Evolutionary conservation across 2,113 vertebrate species (phyloP), one percentile per base, ranked within the genome.

Genomic region (Caretta caretta): DNA sequence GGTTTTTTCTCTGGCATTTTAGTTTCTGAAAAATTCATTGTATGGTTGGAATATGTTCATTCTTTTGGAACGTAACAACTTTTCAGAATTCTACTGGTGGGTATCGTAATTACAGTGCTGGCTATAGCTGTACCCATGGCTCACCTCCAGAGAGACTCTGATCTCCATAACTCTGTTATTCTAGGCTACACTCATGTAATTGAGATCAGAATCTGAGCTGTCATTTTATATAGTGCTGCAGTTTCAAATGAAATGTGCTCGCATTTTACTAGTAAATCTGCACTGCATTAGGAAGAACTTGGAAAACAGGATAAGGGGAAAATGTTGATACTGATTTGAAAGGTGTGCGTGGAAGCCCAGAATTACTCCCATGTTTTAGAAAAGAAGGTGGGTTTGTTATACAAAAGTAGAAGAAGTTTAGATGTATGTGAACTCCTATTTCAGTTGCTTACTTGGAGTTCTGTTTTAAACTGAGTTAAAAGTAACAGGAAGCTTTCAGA

Each of bases 41-140:
- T 49, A 79, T 80, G 90, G 75, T 50, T 81, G 86, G 31, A 90
- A 57, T 75, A 51, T 17, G 10, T 31, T 69, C 24, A 2, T 31
- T 88, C 25, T 48, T 62, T n/a, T n/a, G 11, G 57, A 92, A 80
- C 29, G n/a, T 17, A 69, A 69, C 17, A 59, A 3, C 16, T 78
- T 51, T 0, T 2, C 11, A 10, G 57, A 46, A 5, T 31, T 0
- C n/a, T 72, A 10, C 19, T 38, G 5, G 19, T 72, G 35, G n/a
- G 19, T 38, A 20, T 72, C 10, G 6, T 72, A 72, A 38, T 38
- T 72, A 72, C 19, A 72, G 1, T 72, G 65, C n/a, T 38, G 10
- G n/a, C n/a, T 72, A 38, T 2, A 38, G 35, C 19, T 72, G 65
- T 20, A 20, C 35, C 8, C 19, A 22, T 19, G n/a, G 35, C 9